Conservation (phyloP, 2,888 invertebrate genomes). For the Macaria liturata region DNA sequence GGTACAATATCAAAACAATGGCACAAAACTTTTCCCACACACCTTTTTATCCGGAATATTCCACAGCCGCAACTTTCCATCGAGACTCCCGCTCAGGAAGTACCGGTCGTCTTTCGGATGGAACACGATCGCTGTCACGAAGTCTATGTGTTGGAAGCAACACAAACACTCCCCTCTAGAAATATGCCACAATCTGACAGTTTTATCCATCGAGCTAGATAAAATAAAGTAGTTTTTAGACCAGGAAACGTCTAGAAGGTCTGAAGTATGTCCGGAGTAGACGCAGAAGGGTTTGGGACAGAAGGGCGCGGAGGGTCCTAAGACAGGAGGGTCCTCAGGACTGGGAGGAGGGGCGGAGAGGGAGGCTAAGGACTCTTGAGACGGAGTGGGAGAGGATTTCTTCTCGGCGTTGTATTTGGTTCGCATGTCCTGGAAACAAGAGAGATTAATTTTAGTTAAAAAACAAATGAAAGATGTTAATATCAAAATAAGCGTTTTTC, state of each 20-base stretch:
- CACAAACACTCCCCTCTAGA: slow-evolving; percentile 98
- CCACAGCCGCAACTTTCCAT: slow-evolving; percentile 99
- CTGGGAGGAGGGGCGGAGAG: slow-evolving; percentile 73
- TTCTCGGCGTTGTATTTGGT: slow-evolving; percentile 95
- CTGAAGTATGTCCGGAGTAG: slow-evolving; percentile 97
- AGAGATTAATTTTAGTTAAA: background rate
- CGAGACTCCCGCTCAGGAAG: slow-evolving; percentile 98
- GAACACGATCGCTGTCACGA: slow-evolving; percentile 99
- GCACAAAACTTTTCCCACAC: slow-evolving; percentile 10
- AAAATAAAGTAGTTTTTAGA: slow-evolving; percentile 99
- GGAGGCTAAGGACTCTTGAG: slow-evolving; percentile 94
- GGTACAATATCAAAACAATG: too few relatives aligned
- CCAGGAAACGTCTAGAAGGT: slow-evolving; percentile 98
- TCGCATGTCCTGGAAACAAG: slow-evolving; percentile 90
- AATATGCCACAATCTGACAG: slow-evolving; percentile 97
- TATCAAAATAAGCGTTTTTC: too few relatives aligned
- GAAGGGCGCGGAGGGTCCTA: slow-evolving; percentile 88
- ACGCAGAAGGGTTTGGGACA: slow-evolving; percentile 95
- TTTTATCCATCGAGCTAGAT: slow-evolving; percentile 99
- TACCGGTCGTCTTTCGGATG: slow-evolving; percentile 96
- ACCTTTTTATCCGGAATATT: slow-evolving; percentile 99
- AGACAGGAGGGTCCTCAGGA: slow-evolving; percentile 78
- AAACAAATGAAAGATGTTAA: too few relatives aligned
- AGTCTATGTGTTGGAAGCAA: slow-evolving; percentile 99
- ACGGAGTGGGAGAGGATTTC: slow-evolving; percentile 96